Evolutionary conservation across 1,140 invertebrate species (phyloP).

Genomic region (Scaptomyza hsui): DNA sequence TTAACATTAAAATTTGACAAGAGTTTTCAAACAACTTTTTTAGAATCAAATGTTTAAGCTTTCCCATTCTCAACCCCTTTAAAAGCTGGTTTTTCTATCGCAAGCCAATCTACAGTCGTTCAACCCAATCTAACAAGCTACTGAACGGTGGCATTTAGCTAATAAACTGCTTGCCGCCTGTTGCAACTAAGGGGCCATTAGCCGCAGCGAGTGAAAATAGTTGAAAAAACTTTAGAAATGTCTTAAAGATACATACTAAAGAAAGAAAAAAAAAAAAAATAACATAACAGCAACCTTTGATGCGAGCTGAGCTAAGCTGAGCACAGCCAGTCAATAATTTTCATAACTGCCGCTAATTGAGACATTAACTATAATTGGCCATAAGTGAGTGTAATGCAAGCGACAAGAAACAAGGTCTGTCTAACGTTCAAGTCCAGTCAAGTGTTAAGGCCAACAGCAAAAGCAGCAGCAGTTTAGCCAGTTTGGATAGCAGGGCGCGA

Average conservation of each 20-base stretch:
- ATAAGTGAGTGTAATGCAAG: conserved; percentile 72
- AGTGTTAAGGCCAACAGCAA: conserved; percentile 63
- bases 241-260: neutral
- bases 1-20: too few relatives aligned
- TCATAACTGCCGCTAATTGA: conserved; percentile 80
- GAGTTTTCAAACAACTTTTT: neutral
- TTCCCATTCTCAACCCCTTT: neutral
- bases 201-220: conserved; percentile 38
- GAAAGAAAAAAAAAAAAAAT: too few relatives aligned
- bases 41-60: neutral
- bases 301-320: conserved; percentile 20
- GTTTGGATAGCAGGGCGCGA: conserved; percentile 46
- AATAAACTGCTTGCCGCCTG: conserved; percentile 2
- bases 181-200: conserved; percentile 25
- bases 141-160: conserved; percentile 12
- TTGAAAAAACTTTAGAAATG: conserved; percentile 36
- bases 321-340: conserved; percentile 72
- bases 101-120: conserved; percentile 37
- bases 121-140: conserved; percentile 26
- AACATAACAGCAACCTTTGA: conserved; percentile 7
- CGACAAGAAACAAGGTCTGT: conserved; percentile 41
- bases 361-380: conserved; percentile 77
- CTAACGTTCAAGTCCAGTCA: conserved; percentile 48
- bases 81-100: conserved; percentile 22
- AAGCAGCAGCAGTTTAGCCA: conserved; percentile 6